Evolutionary conservation across 35 echinoderm and acorn worm species (phyloP).

Genomic region (Apostichopus japonicus): DNA sequence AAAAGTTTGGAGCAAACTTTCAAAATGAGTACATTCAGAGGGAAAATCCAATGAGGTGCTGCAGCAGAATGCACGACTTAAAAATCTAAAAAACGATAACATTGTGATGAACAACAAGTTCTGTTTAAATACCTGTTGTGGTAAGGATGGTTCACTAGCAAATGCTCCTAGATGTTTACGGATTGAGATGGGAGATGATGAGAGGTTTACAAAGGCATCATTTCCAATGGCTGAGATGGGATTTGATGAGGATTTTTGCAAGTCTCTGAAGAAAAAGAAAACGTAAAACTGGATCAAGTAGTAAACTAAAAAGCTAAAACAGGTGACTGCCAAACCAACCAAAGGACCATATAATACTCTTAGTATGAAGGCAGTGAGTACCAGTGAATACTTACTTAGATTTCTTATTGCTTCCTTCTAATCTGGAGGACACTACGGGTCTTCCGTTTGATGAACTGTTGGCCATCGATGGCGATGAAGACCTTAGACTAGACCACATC

Average conservation of each 20-base stretch:
- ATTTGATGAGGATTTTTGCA: not conserved
- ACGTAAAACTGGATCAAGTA: too few species aligned
- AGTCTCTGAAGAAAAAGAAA: not conserved
- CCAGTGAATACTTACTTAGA: not conserved
- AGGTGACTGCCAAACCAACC: too few species aligned
- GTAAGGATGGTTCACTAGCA: constrained; percentile 42
- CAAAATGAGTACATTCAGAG: too few species aligned
- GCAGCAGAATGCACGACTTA: too few species aligned
- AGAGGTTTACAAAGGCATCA: not conserved
- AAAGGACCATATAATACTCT: too few species aligned
- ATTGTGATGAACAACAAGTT: too few species aligned
- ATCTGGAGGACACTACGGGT: not conserved
- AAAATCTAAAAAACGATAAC: not conserved
- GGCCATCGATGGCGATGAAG: constrained; percentile 66
- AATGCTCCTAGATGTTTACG: constrained; percentile 44
- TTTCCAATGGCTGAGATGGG: not conserved
- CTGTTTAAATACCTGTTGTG: not conserved
- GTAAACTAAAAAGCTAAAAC: too few species aligned
- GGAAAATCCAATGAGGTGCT: too few species aligned
- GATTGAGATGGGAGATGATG: constrained; percentile 24
- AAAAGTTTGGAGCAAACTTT: too few species aligned
- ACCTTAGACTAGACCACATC: constrained; percentile 65
- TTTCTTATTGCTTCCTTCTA: not conserved
- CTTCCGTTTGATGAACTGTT: not conserved
- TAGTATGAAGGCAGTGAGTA: too few species aligned